Evolutionary conservation across 2,888 invertebrate genomes (phyloP), one percentile per base, ranked within the genome.

Genomic region (Unio pictorum): DNA sequence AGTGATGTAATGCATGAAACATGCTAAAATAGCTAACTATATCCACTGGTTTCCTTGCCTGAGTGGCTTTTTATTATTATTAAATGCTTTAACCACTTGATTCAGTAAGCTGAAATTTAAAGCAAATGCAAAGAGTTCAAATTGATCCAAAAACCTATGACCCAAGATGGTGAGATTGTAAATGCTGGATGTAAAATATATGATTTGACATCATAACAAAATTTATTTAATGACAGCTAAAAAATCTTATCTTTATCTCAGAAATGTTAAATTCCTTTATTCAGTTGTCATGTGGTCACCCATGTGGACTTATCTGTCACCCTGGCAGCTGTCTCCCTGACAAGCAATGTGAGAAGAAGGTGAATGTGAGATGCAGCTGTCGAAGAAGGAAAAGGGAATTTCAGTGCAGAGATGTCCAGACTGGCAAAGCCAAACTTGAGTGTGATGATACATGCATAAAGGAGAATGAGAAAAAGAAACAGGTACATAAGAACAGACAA

Each of bases 201-300:
- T 0, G 15, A 45, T 45, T 45, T 45, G 45, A 45, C 45, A 45
- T 45, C 45, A 15, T 45, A 11, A 45, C 45, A 45, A 0, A 45
- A 11, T 11, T 45, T 45, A 3, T 45, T 45, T 11, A 45, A 45
- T 45, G 45, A 45, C 3, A 3, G 11, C 45, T 45, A 3, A 45
- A 45, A 45, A 45, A 45, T 45, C 45, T 11, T 45, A 3, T 11
- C 1, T 45, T 45, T 45, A 15, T 45, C 45, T 45, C 45, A 45
- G 15, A 45, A 45, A 15, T 45, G 4, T 15, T 15, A 4, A 26
- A 54, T 6, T 26, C n/a, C 55, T 72, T 69, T n/a, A 72, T 80
- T 7, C 87, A 96, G 94, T 93, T 95, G 87, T 89, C 93, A 11
- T 98, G 97, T 90, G 95, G 95, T 0, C 97, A 98, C 90, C 93